Conservation (phyloP, 2,888 invertebrate genomes). For the Cyrtodaria siliqua region DNA sequence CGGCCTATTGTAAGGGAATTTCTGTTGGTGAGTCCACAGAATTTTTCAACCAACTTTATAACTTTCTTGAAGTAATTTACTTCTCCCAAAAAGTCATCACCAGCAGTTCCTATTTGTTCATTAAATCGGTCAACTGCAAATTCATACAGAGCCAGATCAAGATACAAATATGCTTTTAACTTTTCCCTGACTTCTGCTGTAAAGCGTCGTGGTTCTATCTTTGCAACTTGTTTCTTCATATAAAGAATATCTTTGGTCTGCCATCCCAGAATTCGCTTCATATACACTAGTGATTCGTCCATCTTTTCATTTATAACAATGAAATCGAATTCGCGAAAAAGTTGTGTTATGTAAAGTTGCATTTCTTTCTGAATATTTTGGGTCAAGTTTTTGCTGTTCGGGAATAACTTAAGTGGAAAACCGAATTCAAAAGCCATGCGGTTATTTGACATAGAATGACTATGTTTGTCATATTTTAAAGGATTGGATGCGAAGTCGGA, state of each 20-base stretch:
- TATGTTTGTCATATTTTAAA: slow-evolving; percentile 25
- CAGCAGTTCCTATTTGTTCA: slow-evolving; percentile 9
- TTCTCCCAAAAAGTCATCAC: slow-evolving; percentile 39
- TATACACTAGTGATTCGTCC: slow-evolving; percentile 70
- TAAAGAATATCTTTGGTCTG: slow-evolving; percentile 66
- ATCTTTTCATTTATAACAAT: slow-evolving; percentile 72
- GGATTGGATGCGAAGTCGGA: slow-evolving; percentile 52
- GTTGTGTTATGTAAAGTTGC: slow-evolving; percentile 11
- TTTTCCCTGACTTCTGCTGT: slow-evolving; percentile 11
- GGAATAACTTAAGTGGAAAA: slow-evolving; percentile 57
- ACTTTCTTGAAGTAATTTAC: slow-evolving; percentile 31
- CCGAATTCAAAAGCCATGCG: slow-evolving; percentile 68
- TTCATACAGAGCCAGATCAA: slow-evolving; percentile 45
- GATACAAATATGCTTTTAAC: slow-evolving; percentile 38
- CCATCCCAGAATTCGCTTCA: slow-evolving; percentile 69
- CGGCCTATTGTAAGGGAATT: slow-evolving; percentile 22
- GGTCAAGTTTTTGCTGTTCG: too few relatives aligned
- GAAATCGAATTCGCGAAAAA: slow-evolving; percentile 62
- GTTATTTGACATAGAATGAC: slow-evolving; percentile 53
- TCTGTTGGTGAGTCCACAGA: slow-evolving; percentile 16
- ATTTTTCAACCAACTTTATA: slow-evolving; percentile 10
- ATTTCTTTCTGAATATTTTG: too few relatives aligned
- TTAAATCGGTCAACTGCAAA: slow-evolving; percentile 21
- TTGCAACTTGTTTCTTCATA: slow-evolving; percentile 22
- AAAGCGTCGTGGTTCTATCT: slow-evolving; percentile 15